Percentiles rank a stretch among this genome's conserved stretches.
phyloP scores from a whole-genome alignment of 1,140 invertebrate genomes.

The Caenorhabditis latens region DNA sequence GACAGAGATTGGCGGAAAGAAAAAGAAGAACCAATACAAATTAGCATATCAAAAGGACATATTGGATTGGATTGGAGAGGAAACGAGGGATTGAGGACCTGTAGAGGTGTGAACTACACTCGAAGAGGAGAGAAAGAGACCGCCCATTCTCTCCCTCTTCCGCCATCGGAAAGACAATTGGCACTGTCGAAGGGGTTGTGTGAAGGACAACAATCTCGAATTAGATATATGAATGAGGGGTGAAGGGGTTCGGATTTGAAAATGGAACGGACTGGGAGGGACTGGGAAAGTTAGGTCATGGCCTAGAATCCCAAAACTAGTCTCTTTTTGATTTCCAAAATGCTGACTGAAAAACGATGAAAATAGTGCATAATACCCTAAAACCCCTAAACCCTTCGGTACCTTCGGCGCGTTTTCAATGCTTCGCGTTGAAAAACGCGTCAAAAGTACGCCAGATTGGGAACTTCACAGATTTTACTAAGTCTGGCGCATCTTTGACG shows the following conservation, averaged over 20 bases:
- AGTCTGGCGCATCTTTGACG: too few relatives aligned
- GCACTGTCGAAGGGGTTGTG: conserved; percentile 9
- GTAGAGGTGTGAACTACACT: conserved; percentile 48
- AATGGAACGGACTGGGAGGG: too few relatives aligned
- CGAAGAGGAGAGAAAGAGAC: not conserved
- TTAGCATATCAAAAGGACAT: conserved; percentile 56
- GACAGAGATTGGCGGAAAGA: not conserved
- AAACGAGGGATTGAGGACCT: not conserved
- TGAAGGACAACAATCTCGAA: conserved; percentile 52
- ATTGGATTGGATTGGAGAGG: conserved; percentile 39
- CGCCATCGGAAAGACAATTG: conserved; percentile 36
- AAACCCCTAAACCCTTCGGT: too few relatives aligned
- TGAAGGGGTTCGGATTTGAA: not conserved
- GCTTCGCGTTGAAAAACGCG: too few relatives aligned
- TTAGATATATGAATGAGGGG: not conserved
- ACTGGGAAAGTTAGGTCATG: too few relatives aligned
- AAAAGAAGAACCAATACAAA: conserved; percentile 5
- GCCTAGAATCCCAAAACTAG: too few relatives aligned
- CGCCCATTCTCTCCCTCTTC: not conserved
- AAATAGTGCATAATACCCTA: too few relatives aligned
- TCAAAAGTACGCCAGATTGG: too few relatives aligned
- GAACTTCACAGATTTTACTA: too few relatives aligned
- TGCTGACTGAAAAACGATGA: too few relatives aligned
- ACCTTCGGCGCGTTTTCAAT: too few relatives aligned
- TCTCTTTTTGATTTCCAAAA: too few relatives aligned